phyloP scores from a whole-genome alignment of 2,888 invertebrate genomes.

The Andrena bicolor region DNA sequence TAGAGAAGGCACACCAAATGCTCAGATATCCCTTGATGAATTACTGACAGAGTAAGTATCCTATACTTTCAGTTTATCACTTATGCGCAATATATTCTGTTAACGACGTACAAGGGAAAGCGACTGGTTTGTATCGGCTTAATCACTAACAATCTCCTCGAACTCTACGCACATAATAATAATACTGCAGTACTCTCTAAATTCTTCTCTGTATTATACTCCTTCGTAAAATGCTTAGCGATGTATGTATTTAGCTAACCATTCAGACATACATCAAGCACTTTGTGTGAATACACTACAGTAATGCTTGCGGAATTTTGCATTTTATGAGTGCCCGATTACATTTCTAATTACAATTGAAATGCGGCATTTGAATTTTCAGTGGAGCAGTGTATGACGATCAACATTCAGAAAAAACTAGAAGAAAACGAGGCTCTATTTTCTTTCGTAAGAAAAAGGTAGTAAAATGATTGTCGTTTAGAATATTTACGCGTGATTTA shows the following conservation, averaged over 20 bases:
- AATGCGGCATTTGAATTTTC: conserved; percentile 54
- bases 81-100: conserved; percentile 53
- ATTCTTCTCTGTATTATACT: conserved; percentile 42
- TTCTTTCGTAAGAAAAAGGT: conserved; percentile 97
- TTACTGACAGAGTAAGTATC: conserved; percentile 85
- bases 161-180: conserved; percentile 21
- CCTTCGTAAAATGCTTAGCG: conserved; percentile 31
- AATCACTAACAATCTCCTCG: conserved; percentile 10
- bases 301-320: conserved; percentile 51
- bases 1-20: conserved; percentile 82
- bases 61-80: conserved; percentile 61
- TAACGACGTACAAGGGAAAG: conserved; percentile 56
- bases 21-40: conserved; percentile 84
- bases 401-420: conserved; percentile 92
- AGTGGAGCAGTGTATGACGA: conserved; percentile 86
- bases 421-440: conserved; percentile 94
- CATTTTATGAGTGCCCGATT: conserved; percentile 13
- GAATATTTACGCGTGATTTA: not conserved
- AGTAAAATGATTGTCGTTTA: conserved; percentile 53
- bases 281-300: conserved; percentile 31
- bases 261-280: conserved; percentile 28
- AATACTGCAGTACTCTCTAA: conserved; percentile 11
- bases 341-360: conserved; percentile 8
- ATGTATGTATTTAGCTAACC: conserved; percentile 38
- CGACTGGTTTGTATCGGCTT: conserved; percentile 70